Conservation (phyloP, 2,113 vertebrate genomes). For the Pyxicephalus adspersus region DNA sequence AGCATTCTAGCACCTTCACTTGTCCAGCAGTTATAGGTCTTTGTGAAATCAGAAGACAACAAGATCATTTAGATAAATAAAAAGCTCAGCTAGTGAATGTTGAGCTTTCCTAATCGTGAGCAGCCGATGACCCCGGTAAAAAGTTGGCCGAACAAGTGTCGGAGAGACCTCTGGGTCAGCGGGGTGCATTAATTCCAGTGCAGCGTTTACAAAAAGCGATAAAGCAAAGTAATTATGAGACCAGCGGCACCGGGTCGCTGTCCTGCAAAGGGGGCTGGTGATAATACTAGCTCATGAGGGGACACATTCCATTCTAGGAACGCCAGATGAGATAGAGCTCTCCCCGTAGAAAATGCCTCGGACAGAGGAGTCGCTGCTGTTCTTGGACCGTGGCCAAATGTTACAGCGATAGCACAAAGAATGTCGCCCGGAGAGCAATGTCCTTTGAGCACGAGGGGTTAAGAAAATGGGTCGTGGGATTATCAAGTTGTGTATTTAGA, state of each 20-base stretch:
- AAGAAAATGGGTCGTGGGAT: slow-evolving; percentile 40
- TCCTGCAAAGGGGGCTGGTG: neutral
- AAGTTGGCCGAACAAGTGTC: neutral
- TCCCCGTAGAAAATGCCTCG: neutral
- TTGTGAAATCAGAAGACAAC: too few relatives aligned
- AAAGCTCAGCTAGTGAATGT: too few relatives aligned
- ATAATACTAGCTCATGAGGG: neutral
- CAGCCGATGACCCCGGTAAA: neutral
- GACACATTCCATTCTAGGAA: slow-evolving; percentile 6
- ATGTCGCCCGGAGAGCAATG: slow-evolving; percentile 13
- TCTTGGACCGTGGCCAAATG: slow-evolving; percentile 25
- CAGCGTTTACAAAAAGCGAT: neutral
- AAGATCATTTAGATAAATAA: too few relatives aligned
- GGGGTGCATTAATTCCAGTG: neutral
- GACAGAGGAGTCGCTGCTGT: slow-evolving; percentile 34
- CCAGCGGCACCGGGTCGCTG: neutral
- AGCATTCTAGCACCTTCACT: too few relatives aligned
- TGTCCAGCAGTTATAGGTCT: too few relatives aligned
- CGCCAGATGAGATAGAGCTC: neutral
- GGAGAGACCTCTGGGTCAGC: neutral
- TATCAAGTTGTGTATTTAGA: slow-evolving; percentile 30
- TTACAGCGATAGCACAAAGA: slow-evolving; percentile 7
- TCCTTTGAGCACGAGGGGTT: slow-evolving; percentile 16
- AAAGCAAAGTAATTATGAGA: neutral
- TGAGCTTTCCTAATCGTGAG: neutral